Evolutionary conservation across 2,888 invertebrate species (phyloP).

Genomic region (Alviniconcha strummeri): DNA sequence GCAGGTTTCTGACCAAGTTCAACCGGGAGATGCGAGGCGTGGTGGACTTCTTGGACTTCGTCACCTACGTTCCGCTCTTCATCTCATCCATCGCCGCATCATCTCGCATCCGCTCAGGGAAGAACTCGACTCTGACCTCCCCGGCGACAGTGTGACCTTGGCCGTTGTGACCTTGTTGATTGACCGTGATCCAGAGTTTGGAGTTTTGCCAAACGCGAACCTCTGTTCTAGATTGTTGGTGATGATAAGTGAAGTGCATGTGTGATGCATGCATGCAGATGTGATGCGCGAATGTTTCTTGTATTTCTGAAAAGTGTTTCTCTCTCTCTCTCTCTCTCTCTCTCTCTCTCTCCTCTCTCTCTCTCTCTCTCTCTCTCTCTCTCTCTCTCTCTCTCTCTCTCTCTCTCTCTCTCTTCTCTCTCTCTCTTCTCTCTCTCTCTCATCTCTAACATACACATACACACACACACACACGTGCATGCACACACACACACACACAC

Average conservation of each 20-base stretch:
- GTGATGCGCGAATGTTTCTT: neutral
- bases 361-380: constrained; percentile 11
- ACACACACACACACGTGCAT: too few relatives aligned
- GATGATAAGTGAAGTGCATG: neutral
- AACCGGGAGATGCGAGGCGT: constrained; percentile 68
- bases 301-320: neutral
- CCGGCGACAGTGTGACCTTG: too few relatives aligned
- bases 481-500: neutral
- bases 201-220: neutral
- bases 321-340: neutral
- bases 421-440: neutral
- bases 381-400: neutral
- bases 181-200: neutral
- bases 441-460: too few relatives aligned
- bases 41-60: constrained; percentile 72
- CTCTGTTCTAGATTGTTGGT: neutral
- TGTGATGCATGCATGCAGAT: neutral
- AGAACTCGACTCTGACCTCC: constrained; percentile 38
- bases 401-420: neutral
- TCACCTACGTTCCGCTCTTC: constrained; percentile 72
- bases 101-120: constrained; percentile 66
- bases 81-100: constrained; percentile 71
- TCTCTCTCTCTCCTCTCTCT: constrained; percentile 3
- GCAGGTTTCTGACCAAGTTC: constrained; percentile 71
- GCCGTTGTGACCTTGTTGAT: neutral